These are phyloP conservation scores for Melipona bicolor DNA, from an alignment of 2,888 invertebrate genomes.

Conservation along the genomic window DNA sequence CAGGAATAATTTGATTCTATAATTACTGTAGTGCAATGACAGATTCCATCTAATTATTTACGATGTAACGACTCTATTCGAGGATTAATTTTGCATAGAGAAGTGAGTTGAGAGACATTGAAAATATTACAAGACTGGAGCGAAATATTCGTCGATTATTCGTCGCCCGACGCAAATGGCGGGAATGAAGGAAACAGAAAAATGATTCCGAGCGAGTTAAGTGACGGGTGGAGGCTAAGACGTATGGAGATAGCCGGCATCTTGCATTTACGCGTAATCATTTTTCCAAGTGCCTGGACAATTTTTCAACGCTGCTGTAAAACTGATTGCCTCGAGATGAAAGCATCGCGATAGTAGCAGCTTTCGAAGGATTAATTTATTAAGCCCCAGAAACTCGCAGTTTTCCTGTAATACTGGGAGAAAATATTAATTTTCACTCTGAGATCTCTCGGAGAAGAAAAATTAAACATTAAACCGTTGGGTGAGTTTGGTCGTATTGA, in stretches of 20 bases:
- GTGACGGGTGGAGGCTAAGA: neutral
- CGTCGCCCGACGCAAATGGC: neutral
- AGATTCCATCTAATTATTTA: too few relatives aligned
- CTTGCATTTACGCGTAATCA: neutral
- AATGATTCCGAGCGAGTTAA: neutral
- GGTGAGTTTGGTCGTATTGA: too few relatives aligned
- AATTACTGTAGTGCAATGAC: too few relatives aligned
- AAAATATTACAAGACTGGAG: too few relatives aligned
- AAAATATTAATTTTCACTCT: neutral
- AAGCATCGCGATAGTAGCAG: neutral
- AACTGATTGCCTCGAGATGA: neutral
- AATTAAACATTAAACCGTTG: too few relatives aligned
- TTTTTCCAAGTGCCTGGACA: neutral
- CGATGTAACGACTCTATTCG: too few relatives aligned
- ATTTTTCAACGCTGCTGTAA: neutral
- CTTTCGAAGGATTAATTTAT: neutral
- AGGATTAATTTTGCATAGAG: too few relatives aligned
- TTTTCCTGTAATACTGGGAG: neutral
- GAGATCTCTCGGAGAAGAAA: too few relatives aligned
- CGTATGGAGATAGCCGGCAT: slow-evolving; percentile 1
- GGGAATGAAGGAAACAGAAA: neutral
- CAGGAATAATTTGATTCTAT: too few relatives aligned
- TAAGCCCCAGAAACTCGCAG: neutral
- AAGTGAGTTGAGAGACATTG: too few relatives aligned
- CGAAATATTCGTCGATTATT: neutral